Evolutionary conservation across 2,797 vertebrate species (phyloP).

Genomic region (Semotilus atromaculatus): DNA sequence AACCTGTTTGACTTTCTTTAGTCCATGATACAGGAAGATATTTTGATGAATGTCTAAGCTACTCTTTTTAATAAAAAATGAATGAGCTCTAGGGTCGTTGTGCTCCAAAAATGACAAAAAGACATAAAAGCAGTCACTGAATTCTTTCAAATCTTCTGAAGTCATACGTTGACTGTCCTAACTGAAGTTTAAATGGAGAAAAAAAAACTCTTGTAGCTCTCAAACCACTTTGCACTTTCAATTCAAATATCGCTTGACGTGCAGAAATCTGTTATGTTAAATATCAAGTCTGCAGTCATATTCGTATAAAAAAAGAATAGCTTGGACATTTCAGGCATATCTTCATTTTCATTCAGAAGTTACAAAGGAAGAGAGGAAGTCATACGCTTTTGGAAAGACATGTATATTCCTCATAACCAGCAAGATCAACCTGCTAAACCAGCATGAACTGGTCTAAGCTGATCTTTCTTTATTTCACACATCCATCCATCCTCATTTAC

Average conservation of each 20-base stretch:
- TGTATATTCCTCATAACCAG: not conserved
- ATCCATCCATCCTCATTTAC: slow-evolving; percentile 53
- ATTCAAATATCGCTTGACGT: not conserved
- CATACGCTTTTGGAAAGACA: not conserved
- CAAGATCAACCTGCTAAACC: not conserved
- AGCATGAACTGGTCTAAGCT: not conserved
- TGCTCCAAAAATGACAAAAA: slow-evolving; percentile 20
- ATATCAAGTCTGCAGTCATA: not conserved
- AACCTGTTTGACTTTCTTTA: not conserved
- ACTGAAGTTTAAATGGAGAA: not conserved
- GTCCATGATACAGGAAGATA: not conserved
- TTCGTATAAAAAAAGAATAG: not conserved
- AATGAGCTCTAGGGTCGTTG: not conserved
- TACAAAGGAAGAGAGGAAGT: not conserved
- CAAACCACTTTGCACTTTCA: not conserved
- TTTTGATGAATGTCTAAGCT: not conserved
- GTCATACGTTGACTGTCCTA: not conserved
- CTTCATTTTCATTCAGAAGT: not conserved
- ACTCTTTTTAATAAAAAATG: not conserved
- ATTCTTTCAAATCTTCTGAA: not conserved
- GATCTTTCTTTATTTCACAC: slow-evolving; percentile 31
- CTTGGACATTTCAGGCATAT: not conserved
- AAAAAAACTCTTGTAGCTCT: not conserved
- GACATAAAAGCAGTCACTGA: not conserved
- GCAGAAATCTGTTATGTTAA: not conserved